Evolutionary conservation across 2,113 vertebrate species (phyloP), one percentile per base, ranked within the genome.

Genomic region (Elephas maximus): DNA sequence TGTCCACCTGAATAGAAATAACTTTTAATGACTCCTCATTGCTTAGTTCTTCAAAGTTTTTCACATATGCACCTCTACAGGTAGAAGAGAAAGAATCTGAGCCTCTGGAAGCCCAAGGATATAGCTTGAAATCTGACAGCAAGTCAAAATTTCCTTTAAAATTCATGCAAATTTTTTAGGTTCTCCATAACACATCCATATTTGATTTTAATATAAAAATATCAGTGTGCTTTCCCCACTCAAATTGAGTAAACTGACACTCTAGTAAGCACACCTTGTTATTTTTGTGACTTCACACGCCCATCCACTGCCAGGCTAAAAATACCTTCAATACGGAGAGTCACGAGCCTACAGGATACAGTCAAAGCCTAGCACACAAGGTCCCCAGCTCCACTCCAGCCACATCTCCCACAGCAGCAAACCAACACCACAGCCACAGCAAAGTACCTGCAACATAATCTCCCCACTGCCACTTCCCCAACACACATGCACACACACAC

Each of bases 301-400:
- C 53, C 69, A 65, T 62, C 45, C 20, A 73, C 44, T 53, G 37
- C 45, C n/a, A 94, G 45, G 77, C 78, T 95, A 96, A 93, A 94
- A 95, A 95, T 94, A 91, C 12, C 67, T 81, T 33, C 30, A 95
- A 69, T 78, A 87, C n/a, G 21, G 37, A 30, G 85, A 94, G 44
- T 95, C 79, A 89, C 5, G 44, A 83, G 79, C n/a, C 69, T 65
- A 37, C 8, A 89, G 79, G 45, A 83, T 57, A 71, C 10, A 90
- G 93, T 57, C 37, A 94, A 76, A 91, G 60, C 41, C 65, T 20
- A 90, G 80, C 63, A 85, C 37, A 82, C 8, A 78, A 73, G n/a
- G 73, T 79, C 37, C 60, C 60, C 86, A 91, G 24, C 60, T 78
- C 45, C 11, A 82, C 26, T 48, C 67, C 62, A 84, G 37, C 23